Percentiles rank a stretch among this genome's conserved stretches.
These are phyloP conservation scores for Habroteleia sp. DNA, from an alignment of 2,888 invertebrate genomes.

Conservation along the genomic window DNA sequence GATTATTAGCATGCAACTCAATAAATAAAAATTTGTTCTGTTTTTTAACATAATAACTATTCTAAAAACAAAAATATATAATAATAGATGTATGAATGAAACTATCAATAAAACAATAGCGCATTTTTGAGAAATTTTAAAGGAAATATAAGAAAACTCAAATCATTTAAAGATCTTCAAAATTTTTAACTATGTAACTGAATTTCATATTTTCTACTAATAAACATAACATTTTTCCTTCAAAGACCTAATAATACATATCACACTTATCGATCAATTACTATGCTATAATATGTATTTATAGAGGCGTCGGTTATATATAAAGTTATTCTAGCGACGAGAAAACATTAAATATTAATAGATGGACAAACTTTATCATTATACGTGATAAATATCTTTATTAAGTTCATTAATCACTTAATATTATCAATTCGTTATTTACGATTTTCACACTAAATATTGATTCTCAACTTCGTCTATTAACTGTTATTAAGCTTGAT, in stretches of 20 bases:
- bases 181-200: too few species aligned
- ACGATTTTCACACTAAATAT: too few species aligned
- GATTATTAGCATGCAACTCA: too few species aligned
- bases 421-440: slow-evolving; percentile 33
- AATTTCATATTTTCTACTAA: slow-evolving; percentile 13
- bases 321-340: slow-evolving; percentile 44
- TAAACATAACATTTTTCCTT: slow-evolving; percentile 19
- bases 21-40: too few species aligned
- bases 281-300: slow-evolving; percentile 42
- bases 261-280: slow-evolving; percentile 50
- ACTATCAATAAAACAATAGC: too few species aligned
- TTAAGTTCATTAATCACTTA: slow-evolving; percentile 38
- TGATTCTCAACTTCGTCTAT: slow-evolving; percentile 4
- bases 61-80: too few species aligned
- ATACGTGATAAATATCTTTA: slow-evolving; percentile 6
- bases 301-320: slow-evolving; percentile 22
- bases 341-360: slow-evolving; percentile 36
- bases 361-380: slow-evolving; percentile 34
- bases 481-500: background rate
- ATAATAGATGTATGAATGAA: too few species aligned
- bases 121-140: too few species aligned
- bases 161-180: too few species aligned
- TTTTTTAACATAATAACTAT: too few species aligned
- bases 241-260: slow-evolving; percentile 42
- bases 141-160: too few species aligned